Evolutionary conservation across 2,113 vertebrate genomes (phyloP).

Genomic region (Macroglossus sobrinus): DNA sequence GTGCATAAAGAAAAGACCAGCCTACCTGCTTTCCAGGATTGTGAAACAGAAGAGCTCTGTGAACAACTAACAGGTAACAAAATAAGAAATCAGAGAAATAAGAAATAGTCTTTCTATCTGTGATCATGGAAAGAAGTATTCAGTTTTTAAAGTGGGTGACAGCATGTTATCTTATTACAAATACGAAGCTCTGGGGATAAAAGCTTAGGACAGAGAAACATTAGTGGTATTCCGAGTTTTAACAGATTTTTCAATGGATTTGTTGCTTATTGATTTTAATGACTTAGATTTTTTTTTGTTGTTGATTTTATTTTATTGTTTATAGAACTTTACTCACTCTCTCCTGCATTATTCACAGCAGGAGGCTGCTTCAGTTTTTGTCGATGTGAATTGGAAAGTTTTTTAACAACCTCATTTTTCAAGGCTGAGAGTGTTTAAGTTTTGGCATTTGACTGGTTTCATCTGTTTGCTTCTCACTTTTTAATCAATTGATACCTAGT

Average conservation of each 20-base stretch:
- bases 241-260: background rate
- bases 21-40: background rate
- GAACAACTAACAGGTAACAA: background rate
- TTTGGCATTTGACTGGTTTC: background rate
- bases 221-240: background rate
- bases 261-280: background rate
- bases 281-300: background rate
- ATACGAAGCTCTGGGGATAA: background rate
- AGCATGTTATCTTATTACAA: background rate
- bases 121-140: background rate
- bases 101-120: background rate
- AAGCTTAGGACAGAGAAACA: background rate
- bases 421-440: background rate
- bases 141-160: background rate
- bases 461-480: conserved; percentile 50
- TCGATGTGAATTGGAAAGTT: background rate
- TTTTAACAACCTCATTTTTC: background rate
- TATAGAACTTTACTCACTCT: background rate
- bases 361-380: background rate
- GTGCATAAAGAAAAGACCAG: background rate
- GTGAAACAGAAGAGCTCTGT: background rate
- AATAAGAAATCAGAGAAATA: background rate
- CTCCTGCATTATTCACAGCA: background rate
- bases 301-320: background rate
- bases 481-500: conserved; percentile 44